Evolutionary conservation across 64 coral and sea anemone genomes (phyloP).

Genomic region (Actinia equina): DNA sequence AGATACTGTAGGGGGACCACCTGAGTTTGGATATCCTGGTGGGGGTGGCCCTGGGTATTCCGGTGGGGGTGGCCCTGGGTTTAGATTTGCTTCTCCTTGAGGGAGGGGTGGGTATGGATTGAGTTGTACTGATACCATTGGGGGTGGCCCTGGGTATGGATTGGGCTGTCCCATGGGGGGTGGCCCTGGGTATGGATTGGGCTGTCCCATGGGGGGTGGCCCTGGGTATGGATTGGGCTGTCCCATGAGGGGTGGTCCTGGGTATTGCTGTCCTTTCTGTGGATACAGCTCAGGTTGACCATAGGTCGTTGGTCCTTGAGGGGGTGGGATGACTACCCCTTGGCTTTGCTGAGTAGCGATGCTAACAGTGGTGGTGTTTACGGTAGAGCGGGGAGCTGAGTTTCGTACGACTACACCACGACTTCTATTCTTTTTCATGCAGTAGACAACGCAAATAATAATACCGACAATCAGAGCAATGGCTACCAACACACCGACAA

Average conservation of each 20-base stretch:
- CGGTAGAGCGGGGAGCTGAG: background rate
- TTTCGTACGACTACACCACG: background rate
- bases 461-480: constrained; percentile 1
- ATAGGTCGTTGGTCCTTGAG: background rate
- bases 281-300: background rate
- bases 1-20: too few relatives aligned
- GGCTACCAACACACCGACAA: background rate
- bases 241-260: background rate
- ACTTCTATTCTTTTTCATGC: constrained; percentile 7
- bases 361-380: background rate
- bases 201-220: background rate
- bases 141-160: constrained; percentile 2
- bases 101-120: background rate
- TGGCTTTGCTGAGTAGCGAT: background rate
- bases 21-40: background rate
- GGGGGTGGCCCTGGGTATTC: background rate
- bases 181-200: constrained; percentile 6
- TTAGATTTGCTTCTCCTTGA: background rate
- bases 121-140: background rate
- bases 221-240: background rate
- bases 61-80: background rate
- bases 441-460: background rate
- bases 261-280: background rate
- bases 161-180: background rate
- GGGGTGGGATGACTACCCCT: background rate